Percentiles rank a stretch among this genome's conserved stretches.
Conservation (phyloP, 1,140 invertebrate species). For the Bombus superbus region DNA sequence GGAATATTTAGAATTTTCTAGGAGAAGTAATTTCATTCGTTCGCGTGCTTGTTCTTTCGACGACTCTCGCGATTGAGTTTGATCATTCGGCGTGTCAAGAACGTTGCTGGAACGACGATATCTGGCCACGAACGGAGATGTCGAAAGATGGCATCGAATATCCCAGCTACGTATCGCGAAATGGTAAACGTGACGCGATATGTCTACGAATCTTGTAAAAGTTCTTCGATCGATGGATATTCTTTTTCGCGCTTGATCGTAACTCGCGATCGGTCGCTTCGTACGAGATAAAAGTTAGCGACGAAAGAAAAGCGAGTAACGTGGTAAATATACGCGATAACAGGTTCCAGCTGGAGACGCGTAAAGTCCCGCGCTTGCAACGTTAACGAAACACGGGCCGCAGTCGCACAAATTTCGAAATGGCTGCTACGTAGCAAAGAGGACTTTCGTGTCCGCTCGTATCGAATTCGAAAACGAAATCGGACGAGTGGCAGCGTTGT, state of each 20-base stretch:
- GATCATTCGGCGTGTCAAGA: slow-evolving; percentile 2
- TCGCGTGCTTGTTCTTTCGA: neutral
- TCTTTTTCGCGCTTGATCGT: too few species aligned
- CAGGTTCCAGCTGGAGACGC: neutral
- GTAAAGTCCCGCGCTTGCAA: neutral
- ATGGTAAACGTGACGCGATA: neutral
- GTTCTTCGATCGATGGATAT: too few species aligned
- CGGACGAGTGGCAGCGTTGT: neutral
- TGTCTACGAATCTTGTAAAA: too few species aligned
- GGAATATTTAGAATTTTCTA: slow-evolving; percentile 49
- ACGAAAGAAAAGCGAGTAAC: neutral
- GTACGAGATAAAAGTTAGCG: neutral
- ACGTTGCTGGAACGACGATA: neutral
- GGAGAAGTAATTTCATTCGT: slow-evolving; percentile 33
- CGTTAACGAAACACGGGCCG: neutral
- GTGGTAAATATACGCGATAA: neutral
- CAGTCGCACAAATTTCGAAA: neutral
- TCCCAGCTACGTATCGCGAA: neutral
- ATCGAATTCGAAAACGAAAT: neutral
- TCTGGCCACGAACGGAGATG: neutral
- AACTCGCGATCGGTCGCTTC: neutral
- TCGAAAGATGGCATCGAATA: neutral
- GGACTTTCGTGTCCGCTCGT: neutral
- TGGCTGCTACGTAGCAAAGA: too few species aligned
- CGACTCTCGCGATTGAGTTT: slow-evolving; percentile 4